A percentile compares a stretch with the other conserved stretches of the same genome.
phyloP scores from a whole-genome alignment of 1,140 invertebrate species.

The Neodiprion fabricii region DNA sequence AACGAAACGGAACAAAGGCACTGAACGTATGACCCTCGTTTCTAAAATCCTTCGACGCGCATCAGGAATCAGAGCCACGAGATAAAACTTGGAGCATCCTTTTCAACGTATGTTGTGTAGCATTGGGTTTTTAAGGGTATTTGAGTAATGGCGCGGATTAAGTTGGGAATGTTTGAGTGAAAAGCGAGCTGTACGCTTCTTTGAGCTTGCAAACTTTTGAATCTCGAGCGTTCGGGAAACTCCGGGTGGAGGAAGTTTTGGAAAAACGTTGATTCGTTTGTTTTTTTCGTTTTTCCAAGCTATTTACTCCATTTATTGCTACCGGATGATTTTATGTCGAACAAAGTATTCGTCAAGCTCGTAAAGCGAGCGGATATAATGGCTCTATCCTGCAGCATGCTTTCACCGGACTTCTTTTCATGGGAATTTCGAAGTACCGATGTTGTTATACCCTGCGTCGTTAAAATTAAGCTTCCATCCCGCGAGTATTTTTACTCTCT shows the following conservation, averaged over 20 bases:
- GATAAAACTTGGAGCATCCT: no score
- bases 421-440: conserved; percentile 39
- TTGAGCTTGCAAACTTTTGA: no score
- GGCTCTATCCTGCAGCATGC: conserved; percentile 31
- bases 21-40: no score
- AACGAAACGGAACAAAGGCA: background rate
- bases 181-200: no score
- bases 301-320: background rate
- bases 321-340: background rate
- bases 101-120: no score
- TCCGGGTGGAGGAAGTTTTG: no score
- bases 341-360: conserved; percentile 21
- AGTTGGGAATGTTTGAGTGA: no score
- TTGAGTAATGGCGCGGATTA: no score
- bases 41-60: no score
- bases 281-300: background rate
- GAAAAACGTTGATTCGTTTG: conserved; percentile 6
- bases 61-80: no score
- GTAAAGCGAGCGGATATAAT: conserved; percentile 29
- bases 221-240: no score
- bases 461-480: conserved; percentile 36
- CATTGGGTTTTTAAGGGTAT: no score
- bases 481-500: background rate
- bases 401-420: conserved; percentile 39
- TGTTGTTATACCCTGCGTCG: conserved; percentile 15